Conservation (phyloP, 2,888 invertebrate genomes). For the Chironomus tentans region DNA sequence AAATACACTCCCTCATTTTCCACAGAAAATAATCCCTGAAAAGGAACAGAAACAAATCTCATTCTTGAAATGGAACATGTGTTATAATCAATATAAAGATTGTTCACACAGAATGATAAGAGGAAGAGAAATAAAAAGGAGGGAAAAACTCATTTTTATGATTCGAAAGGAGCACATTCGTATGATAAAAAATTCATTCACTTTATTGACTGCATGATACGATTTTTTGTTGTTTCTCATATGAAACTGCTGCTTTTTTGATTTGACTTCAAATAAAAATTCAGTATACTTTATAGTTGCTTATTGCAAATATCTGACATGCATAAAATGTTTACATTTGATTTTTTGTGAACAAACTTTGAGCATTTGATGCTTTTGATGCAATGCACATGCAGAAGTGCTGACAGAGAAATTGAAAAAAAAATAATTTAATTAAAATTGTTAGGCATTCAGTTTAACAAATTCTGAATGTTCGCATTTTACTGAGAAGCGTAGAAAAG, state of each 20-base stretch:
- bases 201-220: slow-evolving; percentile 9
- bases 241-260: neutral
- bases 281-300: neutral
- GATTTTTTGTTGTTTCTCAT: neutral
- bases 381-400: too few relatives aligned
- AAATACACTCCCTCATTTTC: too few relatives aligned
- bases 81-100: slow-evolving; percentile 21
- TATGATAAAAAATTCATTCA: slow-evolving; percentile 1
- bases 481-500: too few relatives aligned
- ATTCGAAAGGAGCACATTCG: neutral
- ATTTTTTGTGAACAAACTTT: neutral
- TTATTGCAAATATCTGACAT: neutral
- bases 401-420: too few relatives aligned
- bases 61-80: slow-evolving; percentile 1
- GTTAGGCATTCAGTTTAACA: too few relatives aligned
- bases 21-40: neutral
- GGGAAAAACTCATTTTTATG: neutral
- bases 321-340: neutral
- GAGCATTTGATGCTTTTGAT: too few relatives aligned
- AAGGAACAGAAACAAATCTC: neutral
- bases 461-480: too few relatives aligned
- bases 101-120: neutral
- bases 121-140: neutral
- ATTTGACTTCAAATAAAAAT: neutral
- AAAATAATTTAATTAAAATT: too few relatives aligned